Percentiles rank a stretch among this genome's conserved stretches.
Conservation (phyloP, 2,113 vertebrate genomes). For the Corythaixoides concolor region DNA sequence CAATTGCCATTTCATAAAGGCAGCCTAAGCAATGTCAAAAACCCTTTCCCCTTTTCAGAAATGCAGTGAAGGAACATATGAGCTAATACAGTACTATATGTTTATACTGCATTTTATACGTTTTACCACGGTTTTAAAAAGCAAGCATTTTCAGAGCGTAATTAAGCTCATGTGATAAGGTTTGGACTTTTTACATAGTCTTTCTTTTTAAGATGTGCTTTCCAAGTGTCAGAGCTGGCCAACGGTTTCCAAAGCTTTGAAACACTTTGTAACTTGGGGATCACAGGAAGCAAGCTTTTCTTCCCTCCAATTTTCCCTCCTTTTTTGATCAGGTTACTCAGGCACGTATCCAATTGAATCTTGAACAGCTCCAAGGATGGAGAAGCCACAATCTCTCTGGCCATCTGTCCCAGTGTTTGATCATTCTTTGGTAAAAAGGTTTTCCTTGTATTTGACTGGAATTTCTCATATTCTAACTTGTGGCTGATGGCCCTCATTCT, state of each 20-base stretch:
- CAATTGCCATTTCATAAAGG: neutral
- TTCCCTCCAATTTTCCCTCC: neutral
- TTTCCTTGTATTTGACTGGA: neutral
- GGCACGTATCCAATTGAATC: neutral
- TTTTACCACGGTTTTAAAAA: neutral
- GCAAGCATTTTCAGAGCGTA: neutral
- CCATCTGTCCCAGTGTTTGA: neutral
- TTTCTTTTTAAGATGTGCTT: neutral
- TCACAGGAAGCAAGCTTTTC: neutral
- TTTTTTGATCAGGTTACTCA: neutral
- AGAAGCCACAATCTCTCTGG: neutral
- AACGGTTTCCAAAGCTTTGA: neutral
- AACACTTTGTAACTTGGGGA: neutral
- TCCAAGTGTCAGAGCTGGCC: neutral
- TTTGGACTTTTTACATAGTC: neutral
- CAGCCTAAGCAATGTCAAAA: neutral
- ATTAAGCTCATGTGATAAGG: neutral
- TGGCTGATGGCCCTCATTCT: neutral
- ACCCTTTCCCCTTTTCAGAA: neutral
- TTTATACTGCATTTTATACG: neutral
- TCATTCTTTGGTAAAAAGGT: neutral
- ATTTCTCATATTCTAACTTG: neutral
- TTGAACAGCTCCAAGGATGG: neutral
- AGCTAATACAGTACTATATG: neutral
- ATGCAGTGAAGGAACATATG: neutral